These are phyloP conservation scores for Sarcophaga subvicina DNA, from an alignment of 2,888 invertebrate species.

Conservation along the genomic window DNA sequence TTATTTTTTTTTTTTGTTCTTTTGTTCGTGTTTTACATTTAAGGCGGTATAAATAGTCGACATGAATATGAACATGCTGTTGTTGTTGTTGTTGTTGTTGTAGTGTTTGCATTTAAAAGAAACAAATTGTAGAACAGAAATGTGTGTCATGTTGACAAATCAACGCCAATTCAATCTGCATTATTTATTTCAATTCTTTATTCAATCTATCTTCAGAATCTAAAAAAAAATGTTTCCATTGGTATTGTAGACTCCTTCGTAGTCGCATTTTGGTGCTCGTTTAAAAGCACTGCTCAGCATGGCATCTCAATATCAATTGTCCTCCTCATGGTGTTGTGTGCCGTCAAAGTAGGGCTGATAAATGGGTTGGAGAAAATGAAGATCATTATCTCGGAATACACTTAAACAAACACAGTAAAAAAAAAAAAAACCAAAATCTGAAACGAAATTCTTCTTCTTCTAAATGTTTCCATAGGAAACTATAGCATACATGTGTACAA, in stretches of 20 bases:
- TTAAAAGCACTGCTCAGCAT: slow-evolving; percentile 66
- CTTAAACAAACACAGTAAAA: slow-evolving; percentile 46
- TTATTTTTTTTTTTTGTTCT: not conserved
- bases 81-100: slow-evolving; percentile 65
- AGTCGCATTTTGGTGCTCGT: slow-evolving; percentile 6
- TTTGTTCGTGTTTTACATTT: not conserved
- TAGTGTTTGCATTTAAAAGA: slow-evolving; percentile 71
- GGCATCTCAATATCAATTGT: slow-evolving; percentile 69
- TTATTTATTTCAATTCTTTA: slow-evolving; percentile 65
- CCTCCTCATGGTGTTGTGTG: slow-evolving; percentile 60
- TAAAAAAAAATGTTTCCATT: slow-evolving; percentile 54
- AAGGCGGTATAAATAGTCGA: not conserved
- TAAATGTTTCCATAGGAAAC: not conserved
- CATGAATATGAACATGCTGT: slow-evolving; percentile 60
- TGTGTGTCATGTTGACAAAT: slow-evolving; percentile 70
- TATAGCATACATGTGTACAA: slow-evolving; percentile 7
- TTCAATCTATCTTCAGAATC: slow-evolving; percentile 68
- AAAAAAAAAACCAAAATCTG: not conserved
- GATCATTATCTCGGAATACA: slow-evolving; percentile 66
- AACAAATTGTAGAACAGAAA: slow-evolving; percentile 74
- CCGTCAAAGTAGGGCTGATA: slow-evolving; percentile 70
- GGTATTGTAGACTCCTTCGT: not conserved
- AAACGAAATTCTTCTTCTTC: not conserved
- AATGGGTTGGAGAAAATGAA: slow-evolving; percentile 69
- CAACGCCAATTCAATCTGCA: slow-evolving; percentile 69